phyloP scores from a whole-genome alignment of 1,140 invertebrate genomes.

The Colletes gigas region DNA sequence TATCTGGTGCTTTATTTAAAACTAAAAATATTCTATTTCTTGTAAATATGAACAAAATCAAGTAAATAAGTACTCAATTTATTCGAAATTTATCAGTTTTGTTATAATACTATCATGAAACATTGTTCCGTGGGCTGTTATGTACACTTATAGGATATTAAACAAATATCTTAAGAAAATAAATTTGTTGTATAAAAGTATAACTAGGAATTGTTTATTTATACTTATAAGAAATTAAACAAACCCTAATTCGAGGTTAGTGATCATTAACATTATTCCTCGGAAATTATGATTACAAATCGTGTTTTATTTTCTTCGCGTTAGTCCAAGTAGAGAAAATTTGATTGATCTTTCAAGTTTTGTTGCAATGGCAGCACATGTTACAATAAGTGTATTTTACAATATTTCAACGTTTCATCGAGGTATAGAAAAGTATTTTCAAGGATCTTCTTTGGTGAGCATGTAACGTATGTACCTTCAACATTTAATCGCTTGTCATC shows the following conservation, averaged over 20 bases:
- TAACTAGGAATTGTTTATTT: constrained; percentile 32
- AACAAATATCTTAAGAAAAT: not conserved
- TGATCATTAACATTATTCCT: constrained; percentile 1
- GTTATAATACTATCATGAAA: too few relatives aligned
- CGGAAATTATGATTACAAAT: constrained; percentile 2
- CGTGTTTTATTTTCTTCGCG: not conserved
- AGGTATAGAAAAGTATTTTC: constrained; percentile 18
- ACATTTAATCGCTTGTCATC: not conserved
- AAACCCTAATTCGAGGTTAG: not conserved
- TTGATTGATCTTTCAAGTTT: not conserved
- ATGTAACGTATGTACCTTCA: not conserved
- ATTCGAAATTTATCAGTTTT: not conserved
- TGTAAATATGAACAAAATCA: not conserved
- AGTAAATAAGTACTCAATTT: not conserved
- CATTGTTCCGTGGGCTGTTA: not conserved
- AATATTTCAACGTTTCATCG: not conserved
- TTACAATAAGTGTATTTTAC: constrained; percentile 25
- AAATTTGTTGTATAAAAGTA: constrained; percentile 23
- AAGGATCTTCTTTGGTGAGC: not conserved
- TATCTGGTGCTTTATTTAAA: not conserved
- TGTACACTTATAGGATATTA: not conserved
- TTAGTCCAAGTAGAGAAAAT: not conserved
- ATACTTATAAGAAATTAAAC: constrained; percentile 20
- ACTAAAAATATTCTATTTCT: not conserved
- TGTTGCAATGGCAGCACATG: constrained; percentile 14